Base-by-base conservation (phyloP, 1,140 invertebrate genomes). In the Cydia strobilella region DNA sequence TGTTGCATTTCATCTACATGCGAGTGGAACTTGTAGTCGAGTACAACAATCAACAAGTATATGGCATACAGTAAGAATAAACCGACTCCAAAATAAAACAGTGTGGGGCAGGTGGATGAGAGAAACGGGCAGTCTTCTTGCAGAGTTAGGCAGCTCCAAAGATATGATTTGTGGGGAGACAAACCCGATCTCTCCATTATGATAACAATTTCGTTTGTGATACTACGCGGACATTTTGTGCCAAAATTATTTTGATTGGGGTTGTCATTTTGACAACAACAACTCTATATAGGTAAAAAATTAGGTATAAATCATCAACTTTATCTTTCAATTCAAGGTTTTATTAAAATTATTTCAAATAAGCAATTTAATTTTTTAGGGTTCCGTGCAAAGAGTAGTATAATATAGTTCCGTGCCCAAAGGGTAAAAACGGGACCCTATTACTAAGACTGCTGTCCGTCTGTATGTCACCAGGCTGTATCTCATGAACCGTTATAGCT, bases 11-110 rank as follows among this genome's bases (percentile, higher is more conserved):
- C 76, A n/a, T 92, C 86, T 45, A 87, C 18, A 15, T 85, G 78
- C 83, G 84, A 88, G 63, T 85, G 88, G 75, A 90, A 90, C 45
- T 80, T 87, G 18, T 89, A 62, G 59, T 92, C 88, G n/a, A 77
- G 71, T 31, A 88, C 71, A 18, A 90, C 76, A 65, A 83, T 82
- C 6, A 90, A 15, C n/a, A 90, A 12, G 10, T 90, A 84, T 48
- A 77, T 74, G 7, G 45, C 48, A 66, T 92, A 90, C 0, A 90
- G 42, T 2, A 74, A 74, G 1, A 77, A 25, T 42, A 92, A 75
- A 4, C 75, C 77, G 6, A 86, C 20, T 15, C 77, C 85, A 39
- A 88, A 90, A 71, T 90, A 90, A 63, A 82, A 80, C 18, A 90
- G 48, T 59, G 85, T 89, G 15, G 84, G 81, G 63, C 90, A 81